These are phyloP conservation scores for Scaptodrosophila lebanonensis DNA, from an alignment of 1,140 invertebrate species.

Conservation along the genomic window DNA sequence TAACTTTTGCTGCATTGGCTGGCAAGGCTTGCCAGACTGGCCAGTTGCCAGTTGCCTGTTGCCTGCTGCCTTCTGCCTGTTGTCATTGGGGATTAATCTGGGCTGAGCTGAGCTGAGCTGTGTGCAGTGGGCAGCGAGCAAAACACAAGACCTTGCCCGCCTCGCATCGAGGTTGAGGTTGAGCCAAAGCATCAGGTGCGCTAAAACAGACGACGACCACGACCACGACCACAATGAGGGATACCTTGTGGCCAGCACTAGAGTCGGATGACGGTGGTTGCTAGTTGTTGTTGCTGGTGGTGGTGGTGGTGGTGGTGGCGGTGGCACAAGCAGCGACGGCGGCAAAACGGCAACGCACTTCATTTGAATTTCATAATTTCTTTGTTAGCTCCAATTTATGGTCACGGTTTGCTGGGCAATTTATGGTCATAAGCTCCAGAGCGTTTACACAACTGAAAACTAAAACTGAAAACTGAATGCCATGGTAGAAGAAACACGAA, in stretches of 20 bases:
- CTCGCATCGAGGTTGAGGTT: conserved; percentile 8
- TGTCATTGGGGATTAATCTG: conserved; percentile 68
- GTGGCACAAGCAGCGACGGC: not conserved
- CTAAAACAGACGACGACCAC: conserved; percentile 12
- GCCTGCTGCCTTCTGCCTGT: conserved; percentile 21
- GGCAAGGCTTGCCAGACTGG: conserved; percentile 15
- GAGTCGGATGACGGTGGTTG: too few relatives aligned
- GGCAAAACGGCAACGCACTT: conserved; percentile 51
- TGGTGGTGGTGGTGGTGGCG: not conserved
- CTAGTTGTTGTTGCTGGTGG: not conserved
- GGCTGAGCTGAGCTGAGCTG: too few relatives aligned
- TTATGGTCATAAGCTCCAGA: conserved; percentile 70
- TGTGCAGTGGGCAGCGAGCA: too few relatives aligned
- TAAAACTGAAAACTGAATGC: not conserved
- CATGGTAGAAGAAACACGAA: not conserved
- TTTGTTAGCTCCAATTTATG: conserved; percentile 76
- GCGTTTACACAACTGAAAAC: conserved; percentile 46
- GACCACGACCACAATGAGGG: not conserved
- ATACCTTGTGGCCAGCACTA: too few relatives aligned
- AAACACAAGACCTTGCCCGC: conserved; percentile 53
- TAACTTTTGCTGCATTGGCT: conserved; percentile 8
- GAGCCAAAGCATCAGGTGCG: conserved; percentile 45
- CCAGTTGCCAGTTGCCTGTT: conserved; percentile 19
- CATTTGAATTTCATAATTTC: conserved; percentile 76
- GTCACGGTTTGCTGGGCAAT: conserved; percentile 72